These are phyloP conservation scores for Morpho achilles DNA, from an alignment of 2,888 invertebrate genomes.

Conservation along the genomic window DNA sequence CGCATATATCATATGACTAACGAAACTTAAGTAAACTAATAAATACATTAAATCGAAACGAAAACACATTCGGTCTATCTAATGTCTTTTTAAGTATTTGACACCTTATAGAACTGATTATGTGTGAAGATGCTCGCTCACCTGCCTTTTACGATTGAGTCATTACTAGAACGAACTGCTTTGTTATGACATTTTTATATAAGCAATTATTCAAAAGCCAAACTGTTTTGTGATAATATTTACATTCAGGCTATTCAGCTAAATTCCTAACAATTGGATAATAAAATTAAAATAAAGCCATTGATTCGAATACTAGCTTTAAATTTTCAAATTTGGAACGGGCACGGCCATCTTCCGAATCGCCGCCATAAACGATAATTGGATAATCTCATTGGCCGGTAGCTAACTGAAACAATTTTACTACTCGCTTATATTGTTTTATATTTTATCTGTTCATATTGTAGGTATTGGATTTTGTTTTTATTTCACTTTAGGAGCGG, in stretches of 20 bases:
- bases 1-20: too few relatives aligned
- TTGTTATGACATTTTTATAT: background rate
- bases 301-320: conserved; percentile 58
- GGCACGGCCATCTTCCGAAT: conserved; percentile 66
- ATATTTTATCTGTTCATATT: conserved; percentile 13
- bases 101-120: conserved; percentile 32
- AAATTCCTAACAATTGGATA: conserved; percentile 43
- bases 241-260: conserved; percentile 7
- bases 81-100: conserved; percentile 55
- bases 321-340: conserved; percentile 65
- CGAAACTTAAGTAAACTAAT: too few relatives aligned
- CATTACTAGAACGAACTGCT: background rate
- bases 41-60: background rate
- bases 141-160: background rate
- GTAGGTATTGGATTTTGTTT: background rate
- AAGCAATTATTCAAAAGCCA: background rate
- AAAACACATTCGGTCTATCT: conserved; percentile 18
- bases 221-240: background rate
- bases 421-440: conserved; percentile 31
- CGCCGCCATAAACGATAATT: conserved; percentile 68
- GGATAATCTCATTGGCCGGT: conserved; percentile 68
- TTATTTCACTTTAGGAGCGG: background rate
- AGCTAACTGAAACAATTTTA: conserved; percentile 68
- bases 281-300: conserved; percentile 68
- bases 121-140: background rate